A percentile compares a stretch with the other conserved stretches of the same genome.
phyloP scores from a whole-genome alignment of 2,888 invertebrate species.

The Mythimna ferrago region DNA sequence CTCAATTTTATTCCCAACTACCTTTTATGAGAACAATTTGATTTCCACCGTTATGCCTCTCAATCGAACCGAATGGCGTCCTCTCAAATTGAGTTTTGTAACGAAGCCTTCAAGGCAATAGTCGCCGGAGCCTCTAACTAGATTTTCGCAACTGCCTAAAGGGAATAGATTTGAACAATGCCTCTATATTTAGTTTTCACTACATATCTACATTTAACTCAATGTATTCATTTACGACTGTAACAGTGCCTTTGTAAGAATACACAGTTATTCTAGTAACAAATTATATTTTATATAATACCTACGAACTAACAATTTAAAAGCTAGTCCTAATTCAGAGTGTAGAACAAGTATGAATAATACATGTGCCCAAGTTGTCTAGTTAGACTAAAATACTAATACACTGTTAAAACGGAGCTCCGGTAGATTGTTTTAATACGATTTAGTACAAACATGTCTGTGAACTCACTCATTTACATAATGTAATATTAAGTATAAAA shows the following conservation, averaged over 20 bases:
- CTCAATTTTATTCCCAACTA: slow-evolving; percentile 42
- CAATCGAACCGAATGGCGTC: slow-evolving; percentile 71
- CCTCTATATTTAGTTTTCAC: slow-evolving; percentile 39
- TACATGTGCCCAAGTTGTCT: slow-evolving; percentile 21
- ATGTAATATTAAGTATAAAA: slow-evolving; percentile 21
- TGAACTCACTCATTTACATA: slow-evolving; percentile 39
- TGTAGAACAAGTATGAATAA: slow-evolving; percentile 41
- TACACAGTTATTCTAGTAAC: background rate
- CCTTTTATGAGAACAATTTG: slow-evolving; percentile 66
- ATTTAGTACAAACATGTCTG: slow-evolving; percentile 32
- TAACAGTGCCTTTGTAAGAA: background rate
- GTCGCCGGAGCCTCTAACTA: slow-evolving; percentile 67
- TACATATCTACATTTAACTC: slow-evolving; percentile 20
- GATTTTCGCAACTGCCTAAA: slow-evolving; percentile 64
- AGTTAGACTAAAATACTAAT: slow-evolving; percentile 40
- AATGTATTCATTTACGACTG: background rate
- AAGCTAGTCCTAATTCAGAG: slow-evolving; percentile 22
- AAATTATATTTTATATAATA: slow-evolving; percentile 10
- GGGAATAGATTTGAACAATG: slow-evolving; percentile 63
- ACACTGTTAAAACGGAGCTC: slow-evolving; percentile 26
- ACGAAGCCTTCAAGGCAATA: slow-evolving; percentile 72
- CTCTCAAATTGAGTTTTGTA: slow-evolving; percentile 76
- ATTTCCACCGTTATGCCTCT: slow-evolving; percentile 71
- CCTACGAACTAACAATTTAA: slow-evolving; percentile 1
- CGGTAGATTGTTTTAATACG: slow-evolving; percentile 37